phyloP scores from a whole-genome alignment of 1,140 invertebrate species.

The Archivesica marissinica region DNA sequence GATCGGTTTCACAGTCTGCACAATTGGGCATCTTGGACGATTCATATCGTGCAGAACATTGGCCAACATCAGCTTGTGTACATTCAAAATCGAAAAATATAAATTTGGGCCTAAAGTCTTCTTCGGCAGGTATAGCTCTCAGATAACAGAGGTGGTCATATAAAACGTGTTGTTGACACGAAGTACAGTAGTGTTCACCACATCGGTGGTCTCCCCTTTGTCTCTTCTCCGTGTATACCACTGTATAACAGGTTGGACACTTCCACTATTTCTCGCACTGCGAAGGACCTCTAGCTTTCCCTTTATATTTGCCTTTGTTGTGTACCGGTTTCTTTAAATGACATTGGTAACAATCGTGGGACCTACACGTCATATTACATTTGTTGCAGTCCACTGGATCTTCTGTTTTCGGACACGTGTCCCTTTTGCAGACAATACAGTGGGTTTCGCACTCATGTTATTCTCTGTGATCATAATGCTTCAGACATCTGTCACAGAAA shows the following conservation, averaged over 20 bases:
- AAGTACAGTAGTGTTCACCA: conserved; percentile 8
- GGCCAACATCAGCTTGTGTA: neutral
- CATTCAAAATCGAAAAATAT: conserved; percentile 43
- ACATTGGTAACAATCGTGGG: neutral
- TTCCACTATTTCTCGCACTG: conserved; percentile 23
- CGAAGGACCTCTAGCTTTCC: neutral
- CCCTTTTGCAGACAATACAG: conserved; percentile 1
- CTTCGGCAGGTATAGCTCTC: neutral
- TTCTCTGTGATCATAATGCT: conserved; percentile 11
- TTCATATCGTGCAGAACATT: conserved; percentile 12
- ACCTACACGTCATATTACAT: conserved; percentile 12
- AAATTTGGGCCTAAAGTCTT: conserved; percentile 1
- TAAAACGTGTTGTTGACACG: neutral
- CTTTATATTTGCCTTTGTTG: neutral
- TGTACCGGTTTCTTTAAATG: neutral
- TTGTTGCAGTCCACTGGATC: neutral
- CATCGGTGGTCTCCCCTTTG: neutral
- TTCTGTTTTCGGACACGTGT: neutral
- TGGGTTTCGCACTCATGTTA: neutral
- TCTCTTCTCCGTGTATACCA: neutral
- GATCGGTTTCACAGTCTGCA: neutral
- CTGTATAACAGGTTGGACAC: conserved; percentile 25
- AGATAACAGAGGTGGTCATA: conserved; percentile 45
- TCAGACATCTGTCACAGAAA: neutral
- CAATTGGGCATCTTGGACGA: neutral